phyloP scores from a whole-genome alignment of 2,888 invertebrate species.

The Chelonus formosanus region DNA sequence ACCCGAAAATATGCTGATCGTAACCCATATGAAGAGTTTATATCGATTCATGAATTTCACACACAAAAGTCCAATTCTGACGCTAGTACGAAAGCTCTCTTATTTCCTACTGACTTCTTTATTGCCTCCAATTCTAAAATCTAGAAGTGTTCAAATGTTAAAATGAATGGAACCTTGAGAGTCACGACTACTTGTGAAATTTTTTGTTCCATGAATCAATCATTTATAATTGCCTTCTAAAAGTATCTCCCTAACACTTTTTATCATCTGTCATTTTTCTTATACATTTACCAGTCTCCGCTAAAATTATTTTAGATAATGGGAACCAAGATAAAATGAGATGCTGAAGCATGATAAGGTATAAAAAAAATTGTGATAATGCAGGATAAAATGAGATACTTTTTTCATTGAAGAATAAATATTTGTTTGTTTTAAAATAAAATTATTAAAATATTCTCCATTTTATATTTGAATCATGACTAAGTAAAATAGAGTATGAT shows the following conservation, averaged over 20 bases:
- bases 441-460: too few species aligned
- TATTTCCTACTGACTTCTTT: constrained; percentile 24
- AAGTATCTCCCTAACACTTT: neutral
- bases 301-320: too few species aligned
- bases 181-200: neutral
- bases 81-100: constrained; percentile 4
- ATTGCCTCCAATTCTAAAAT: constrained; percentile 23
- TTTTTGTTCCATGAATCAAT: constrained; percentile 13
- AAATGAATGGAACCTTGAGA: constrained; percentile 10
- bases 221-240: constrained; percentile 26
- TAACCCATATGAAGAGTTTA: neutral
- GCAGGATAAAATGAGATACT: too few species aligned
- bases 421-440: too few species aligned
- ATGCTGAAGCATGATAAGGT: neutral
- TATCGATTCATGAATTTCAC: constrained; percentile 14
- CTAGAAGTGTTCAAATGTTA: constrained; percentile 10
- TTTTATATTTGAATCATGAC: too few species aligned
- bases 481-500: too few species aligned
- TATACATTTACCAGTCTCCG: too few species aligned
- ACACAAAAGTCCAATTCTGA: constrained; percentile 9
- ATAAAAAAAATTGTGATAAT: neutral
- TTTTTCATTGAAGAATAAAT: too few species aligned
- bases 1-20: constrained; percentile 33
- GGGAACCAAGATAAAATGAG: too few species aligned
- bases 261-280: constrained; percentile 1